These are phyloP conservation scores for Syngnathus acus DNA, from an alignment of 2,797 vertebrate species.

Conservation along the genomic window DNA sequence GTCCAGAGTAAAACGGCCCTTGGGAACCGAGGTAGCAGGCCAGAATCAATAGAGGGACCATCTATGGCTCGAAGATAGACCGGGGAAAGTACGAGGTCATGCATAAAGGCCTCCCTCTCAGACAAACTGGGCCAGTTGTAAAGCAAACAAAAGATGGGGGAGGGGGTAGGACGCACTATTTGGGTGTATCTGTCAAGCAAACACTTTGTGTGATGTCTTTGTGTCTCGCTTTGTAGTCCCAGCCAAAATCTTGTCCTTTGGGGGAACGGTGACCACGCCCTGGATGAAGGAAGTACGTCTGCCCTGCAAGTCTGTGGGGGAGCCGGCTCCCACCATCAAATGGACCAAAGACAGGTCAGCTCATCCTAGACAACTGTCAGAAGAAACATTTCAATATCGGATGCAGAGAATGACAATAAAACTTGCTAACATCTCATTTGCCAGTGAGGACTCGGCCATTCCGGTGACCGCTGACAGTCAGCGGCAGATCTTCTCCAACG, in stretches of 20 bases:
- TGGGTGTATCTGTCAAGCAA: slow-evolving; percentile 1
- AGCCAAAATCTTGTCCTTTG: slow-evolving; percentile 95
- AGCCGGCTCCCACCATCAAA: slow-evolving; percentile 87
- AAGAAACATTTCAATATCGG: too few relatives aligned
- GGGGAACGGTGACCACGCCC: slow-evolving; percentile 92
- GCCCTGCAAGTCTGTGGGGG: slow-evolving; percentile 91
- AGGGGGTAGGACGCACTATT: slow-evolving; percentile 12
- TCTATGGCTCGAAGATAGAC: slow-evolving; percentile 60
- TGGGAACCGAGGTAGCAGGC: slow-evolving; percentile 46
- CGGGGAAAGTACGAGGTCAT: slow-evolving; percentile 23
- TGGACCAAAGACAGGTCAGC: slow-evolving; percentile 98
- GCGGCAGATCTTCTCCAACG: slow-evolving; percentile 85
- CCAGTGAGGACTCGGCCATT: slow-evolving; percentile 88
- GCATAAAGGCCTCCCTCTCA: slow-evolving; percentile 30
- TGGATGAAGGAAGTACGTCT: slow-evolving; percentile 98
- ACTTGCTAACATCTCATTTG: slow-evolving; percentile 8
- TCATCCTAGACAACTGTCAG: not conserved
- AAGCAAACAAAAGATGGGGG: slow-evolving; percentile 15
- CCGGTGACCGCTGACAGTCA: slow-evolving; percentile 85
- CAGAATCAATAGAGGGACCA: slow-evolving; percentile 60
- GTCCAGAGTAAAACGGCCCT: slow-evolving; percentile 60
- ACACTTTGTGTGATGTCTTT: not conserved
- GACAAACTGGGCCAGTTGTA: slow-evolving; percentile 22
- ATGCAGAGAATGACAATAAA: too few relatives aligned
- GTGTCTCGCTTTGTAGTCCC: slow-evolving; percentile 69